Conservation (phyloP, 92 coral and sea anemone genomes). For the Siderastrea siderea region DNA sequence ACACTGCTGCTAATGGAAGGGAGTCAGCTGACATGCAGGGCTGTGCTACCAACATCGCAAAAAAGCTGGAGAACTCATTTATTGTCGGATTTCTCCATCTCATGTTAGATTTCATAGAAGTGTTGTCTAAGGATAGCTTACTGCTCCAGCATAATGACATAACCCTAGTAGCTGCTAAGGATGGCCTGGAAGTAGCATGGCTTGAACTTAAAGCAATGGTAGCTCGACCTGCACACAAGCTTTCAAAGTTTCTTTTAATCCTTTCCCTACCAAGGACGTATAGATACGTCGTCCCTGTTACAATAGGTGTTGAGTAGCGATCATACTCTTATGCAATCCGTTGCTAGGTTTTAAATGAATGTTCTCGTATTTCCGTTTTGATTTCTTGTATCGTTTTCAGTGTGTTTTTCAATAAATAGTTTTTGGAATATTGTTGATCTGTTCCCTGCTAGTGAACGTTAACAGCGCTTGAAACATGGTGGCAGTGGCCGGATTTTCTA, state of each 20-base stretch:
- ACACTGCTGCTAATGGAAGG: not conserved
- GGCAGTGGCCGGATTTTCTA: not conserved
- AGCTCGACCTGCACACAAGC: not conserved
- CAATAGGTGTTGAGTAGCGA: too few species aligned
- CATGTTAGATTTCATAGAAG: slow-evolving; percentile 4
- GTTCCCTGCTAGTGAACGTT: too few species aligned
- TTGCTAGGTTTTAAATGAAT: too few species aligned
- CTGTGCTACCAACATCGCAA: not conserved
- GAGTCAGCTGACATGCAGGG: slow-evolving; percentile 13
- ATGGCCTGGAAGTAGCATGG: not conserved
- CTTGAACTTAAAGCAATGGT: not conserved
- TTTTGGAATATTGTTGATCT: too few species aligned
- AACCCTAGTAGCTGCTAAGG: not conserved
- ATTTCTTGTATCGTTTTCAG: too few species aligned
- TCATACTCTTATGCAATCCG: too few species aligned
- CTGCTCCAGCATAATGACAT: not conserved
- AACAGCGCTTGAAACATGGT: not conserved
- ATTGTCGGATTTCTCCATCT: slow-evolving; percentile 5
- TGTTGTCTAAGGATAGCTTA: not conserved
- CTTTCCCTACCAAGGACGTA: too few species aligned
- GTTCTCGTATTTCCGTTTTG: too few species aligned
- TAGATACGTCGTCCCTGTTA: too few species aligned
- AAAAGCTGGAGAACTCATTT: slow-evolving; percentile 9
- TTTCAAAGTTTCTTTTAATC: not conserved
- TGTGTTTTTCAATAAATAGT: too few species aligned